Conservation (phyloP, 37 sponge, comb jelly and placozoan species). For the Petrosia ficiformis region DNA sequence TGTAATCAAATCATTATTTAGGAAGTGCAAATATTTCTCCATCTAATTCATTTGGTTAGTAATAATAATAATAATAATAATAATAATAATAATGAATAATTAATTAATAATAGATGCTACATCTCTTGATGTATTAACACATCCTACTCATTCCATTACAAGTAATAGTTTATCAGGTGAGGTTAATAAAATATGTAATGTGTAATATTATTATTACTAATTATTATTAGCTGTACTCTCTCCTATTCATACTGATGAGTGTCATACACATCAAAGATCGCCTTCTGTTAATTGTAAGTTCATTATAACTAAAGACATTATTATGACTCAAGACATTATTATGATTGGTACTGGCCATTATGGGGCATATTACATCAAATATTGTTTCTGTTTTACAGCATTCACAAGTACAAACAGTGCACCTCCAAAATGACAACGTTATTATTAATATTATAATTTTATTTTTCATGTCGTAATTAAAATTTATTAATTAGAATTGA, state of each 20-base stretch:
- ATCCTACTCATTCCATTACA: not conserved
- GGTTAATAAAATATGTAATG: not conserved
- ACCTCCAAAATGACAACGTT: too few species aligned
- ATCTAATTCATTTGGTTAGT: too few species aligned
- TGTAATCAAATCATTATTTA: not conserved
- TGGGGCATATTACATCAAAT: not conserved
- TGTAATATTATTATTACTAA: not conserved
- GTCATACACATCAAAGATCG: not conserved
- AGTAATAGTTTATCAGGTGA: not conserved
- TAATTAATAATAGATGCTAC: too few species aligned
- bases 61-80: too few species aligned
- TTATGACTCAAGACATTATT: not conserved
- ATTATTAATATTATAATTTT: too few species aligned
- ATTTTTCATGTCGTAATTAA: too few species aligned
- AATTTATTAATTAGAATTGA: too few species aligned
- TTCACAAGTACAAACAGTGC: slow-evolving; percentile 14
- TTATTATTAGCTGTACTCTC: not conserved
- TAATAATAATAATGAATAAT: too few species aligned
- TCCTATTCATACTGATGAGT: not conserved
- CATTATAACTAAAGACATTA: too few species aligned
- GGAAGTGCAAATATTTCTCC: not conserved
- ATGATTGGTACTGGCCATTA: not conserved
- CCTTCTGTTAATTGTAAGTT: not conserved
- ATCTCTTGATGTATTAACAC: too few species aligned
- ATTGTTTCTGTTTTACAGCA: not conserved